A percentile compares a stretch with the other conserved stretches of the same genome.
Conservation (phyloP, 2,797 vertebrate species). For the Bovichtus diacanthus region DNA sequence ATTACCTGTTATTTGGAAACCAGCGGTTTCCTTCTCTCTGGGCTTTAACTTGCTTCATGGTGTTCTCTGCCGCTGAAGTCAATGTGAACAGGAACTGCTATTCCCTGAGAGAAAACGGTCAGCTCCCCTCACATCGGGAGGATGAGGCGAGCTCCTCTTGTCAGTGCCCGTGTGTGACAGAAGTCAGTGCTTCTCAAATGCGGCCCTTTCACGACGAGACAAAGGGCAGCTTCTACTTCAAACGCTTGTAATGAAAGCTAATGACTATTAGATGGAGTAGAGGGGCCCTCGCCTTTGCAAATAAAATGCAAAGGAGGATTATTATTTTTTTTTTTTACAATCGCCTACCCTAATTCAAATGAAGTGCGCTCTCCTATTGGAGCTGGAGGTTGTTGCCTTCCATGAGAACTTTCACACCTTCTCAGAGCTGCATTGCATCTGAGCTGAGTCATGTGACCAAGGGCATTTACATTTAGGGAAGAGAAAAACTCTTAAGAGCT, state of each 20-base stretch:
- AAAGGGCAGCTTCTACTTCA: constrained; percentile 89
- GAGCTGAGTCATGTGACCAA: constrained; percentile 4
- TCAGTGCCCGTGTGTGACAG: constrained; percentile 84
- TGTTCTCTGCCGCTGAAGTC: constrained; percentile 34
- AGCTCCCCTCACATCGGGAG: constrained; percentile 80
- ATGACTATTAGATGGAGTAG: constrained; percentile 93
- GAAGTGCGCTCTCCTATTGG: constrained; percentile 53
- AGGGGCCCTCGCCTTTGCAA: constrained; percentile 80
- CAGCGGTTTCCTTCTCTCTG: neutral
- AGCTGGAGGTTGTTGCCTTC: constrained; percentile 73
- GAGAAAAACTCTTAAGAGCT: no score
- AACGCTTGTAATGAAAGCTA: constrained; percentile 94
- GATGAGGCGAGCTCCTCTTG: constrained; percentile 56
- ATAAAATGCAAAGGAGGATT: constrained; percentile 85
- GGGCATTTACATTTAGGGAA: neutral
- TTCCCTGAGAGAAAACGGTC: constrained; percentile 84
- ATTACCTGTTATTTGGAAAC: neutral
- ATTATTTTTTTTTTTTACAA: constrained; percentile 83
- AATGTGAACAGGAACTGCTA: constrained; percentile 73
- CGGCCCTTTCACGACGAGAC: constrained; percentile 83
- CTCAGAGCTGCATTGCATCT: constrained; percentile 15
- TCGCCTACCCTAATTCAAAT: constrained; percentile 76
- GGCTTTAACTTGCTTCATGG: constrained; percentile 8
- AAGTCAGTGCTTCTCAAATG: constrained; percentile 87
- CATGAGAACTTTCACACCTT: constrained; percentile 93